These are phyloP conservation scores for Spongilla lacustris DNA, from an alignment of 37 sponge, comb jelly and placozoan species.

Conservation along the genomic window DNA sequence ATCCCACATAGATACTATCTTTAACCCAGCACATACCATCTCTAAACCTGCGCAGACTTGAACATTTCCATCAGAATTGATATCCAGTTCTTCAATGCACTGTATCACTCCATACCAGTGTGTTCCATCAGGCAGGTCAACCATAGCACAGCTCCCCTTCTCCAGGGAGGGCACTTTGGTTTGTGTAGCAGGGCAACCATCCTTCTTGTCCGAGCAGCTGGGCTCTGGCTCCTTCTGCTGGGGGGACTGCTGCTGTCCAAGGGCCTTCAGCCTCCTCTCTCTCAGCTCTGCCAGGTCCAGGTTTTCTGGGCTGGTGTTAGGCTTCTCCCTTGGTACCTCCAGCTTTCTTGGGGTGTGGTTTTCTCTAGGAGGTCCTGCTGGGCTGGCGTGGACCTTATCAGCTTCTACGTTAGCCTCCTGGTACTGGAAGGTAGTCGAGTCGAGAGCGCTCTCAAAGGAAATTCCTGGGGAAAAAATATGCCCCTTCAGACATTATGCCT, in stretches of 20 bases:
- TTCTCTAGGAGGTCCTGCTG: neutral
- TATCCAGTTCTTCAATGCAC: neutral
- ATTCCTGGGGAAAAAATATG: no score
- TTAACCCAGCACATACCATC: neutral
- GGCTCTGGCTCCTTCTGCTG: neutral
- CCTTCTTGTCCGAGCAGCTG: neutral
- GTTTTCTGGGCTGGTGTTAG: neutral
- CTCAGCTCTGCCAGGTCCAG: neutral
- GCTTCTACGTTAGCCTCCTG: neutral
- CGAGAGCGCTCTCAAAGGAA: no score
- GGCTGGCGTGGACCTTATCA: neutral
- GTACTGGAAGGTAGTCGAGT: neutral
- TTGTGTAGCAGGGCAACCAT: neutral
- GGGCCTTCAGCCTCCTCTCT: neutral
- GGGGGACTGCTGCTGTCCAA: neutral
- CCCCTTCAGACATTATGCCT: no score
- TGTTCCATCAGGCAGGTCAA: neutral
- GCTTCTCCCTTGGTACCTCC: no score
- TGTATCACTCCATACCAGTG: neutral
- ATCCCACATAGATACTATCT: no score
- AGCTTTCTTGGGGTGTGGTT: no score
- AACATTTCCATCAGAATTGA: neutral
- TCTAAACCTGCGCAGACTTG: neutral
- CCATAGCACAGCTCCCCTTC: neutral
- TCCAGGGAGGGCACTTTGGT: neutral